Evolutionary conservation across 2,888 invertebrate species (phyloP).

Genomic region (Drosophila limbata): DNA sequence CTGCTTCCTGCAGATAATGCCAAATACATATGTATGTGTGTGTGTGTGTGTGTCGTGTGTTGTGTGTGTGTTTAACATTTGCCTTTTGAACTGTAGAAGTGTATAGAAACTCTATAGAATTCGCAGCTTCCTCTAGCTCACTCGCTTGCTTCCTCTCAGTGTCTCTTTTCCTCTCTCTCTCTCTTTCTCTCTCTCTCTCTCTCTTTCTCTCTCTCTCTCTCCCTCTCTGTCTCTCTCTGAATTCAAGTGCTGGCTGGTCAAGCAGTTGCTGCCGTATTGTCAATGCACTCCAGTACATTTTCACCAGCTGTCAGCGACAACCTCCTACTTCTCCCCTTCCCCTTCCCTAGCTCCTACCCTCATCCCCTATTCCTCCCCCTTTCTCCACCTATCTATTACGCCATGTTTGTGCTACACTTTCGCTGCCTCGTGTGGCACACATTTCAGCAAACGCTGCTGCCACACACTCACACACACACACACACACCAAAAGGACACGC

Average conservation of each 20-base stretch:
- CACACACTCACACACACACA: slow-evolving; percentile 10
- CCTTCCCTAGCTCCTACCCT: background rate
- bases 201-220: background rate
- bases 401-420: slow-evolving; percentile 75
- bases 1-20: slow-evolving; percentile 40
- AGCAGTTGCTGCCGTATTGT: slow-evolving; percentile 68
- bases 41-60: background rate
- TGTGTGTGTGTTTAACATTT: slow-evolving; percentile 63
- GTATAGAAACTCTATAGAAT: slow-evolving; percentile 46
- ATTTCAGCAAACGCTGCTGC: slow-evolving; percentile 34
- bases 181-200: background rate
- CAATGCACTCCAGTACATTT: slow-evolving; percentile 78
- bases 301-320: slow-evolving; percentile 64
- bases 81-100: slow-evolving; percentile 51
- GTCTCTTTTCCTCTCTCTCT: background rate
- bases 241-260: slow-evolving; percentile 52
- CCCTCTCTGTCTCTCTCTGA: background rate
- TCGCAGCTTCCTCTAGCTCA: slow-evolving; percentile 17
- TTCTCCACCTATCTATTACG: slow-evolving; percentile 65
- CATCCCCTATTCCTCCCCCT: background rate
- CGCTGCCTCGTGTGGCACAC: slow-evolving; percentile 57
- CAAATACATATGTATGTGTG: background rate
- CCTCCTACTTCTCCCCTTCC: slow-evolving; percentile 7
- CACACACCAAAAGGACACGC: slow-evolving; percentile 18
- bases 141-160: background rate